Evolutionary conservation across 1,140 invertebrate species (phyloP).

Genomic region (Akabosia matsudoensis): DNA sequence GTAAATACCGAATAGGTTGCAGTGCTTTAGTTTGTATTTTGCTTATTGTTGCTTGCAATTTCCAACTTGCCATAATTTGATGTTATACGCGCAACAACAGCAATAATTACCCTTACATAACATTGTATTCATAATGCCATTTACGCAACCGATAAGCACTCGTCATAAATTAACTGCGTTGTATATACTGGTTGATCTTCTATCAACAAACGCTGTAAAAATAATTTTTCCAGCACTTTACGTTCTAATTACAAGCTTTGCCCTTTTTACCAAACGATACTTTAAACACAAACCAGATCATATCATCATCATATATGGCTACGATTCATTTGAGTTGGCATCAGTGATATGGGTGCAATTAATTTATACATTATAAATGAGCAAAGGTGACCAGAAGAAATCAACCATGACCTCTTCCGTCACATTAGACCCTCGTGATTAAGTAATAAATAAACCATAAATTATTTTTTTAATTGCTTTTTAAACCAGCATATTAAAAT

Average conservation of each 20-base stretch:
- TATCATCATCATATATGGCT: too few relatives aligned
- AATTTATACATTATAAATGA: background rate
- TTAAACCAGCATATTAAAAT: slow-evolving; percentile 9
- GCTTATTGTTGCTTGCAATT: too few relatives aligned
- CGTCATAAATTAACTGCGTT: too few relatives aligned
- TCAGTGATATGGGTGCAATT: background rate
- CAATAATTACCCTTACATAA: too few relatives aligned
- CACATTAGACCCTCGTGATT: slow-evolving; percentile 22
- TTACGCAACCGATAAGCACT: too few relatives aligned
- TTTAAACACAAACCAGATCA: background rate
- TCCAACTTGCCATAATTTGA: too few relatives aligned
- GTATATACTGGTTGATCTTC: background rate
- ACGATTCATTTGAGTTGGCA: too few relatives aligned
- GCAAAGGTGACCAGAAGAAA: slow-evolving; percentile 7
- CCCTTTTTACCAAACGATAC: background rate
- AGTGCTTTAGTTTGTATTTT: too few relatives aligned
- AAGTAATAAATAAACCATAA: slow-evolving; percentile 10
- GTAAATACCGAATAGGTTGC: too few relatives aligned
- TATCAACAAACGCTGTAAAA: slow-evolving; percentile 1
- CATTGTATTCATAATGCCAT: too few relatives aligned
- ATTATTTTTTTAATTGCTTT: slow-evolving; percentile 16
- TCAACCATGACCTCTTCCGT: slow-evolving; percentile 21
- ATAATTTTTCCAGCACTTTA: slow-evolving; percentile 12
- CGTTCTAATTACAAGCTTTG: slow-evolving; percentile 4
- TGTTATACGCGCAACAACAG: too few relatives aligned